Percentiles rank a stretch among this genome's conserved stretches.
Conservation (phyloP, 1,140 invertebrate genomes). For the Eurytemora carolleeae region DNA sequence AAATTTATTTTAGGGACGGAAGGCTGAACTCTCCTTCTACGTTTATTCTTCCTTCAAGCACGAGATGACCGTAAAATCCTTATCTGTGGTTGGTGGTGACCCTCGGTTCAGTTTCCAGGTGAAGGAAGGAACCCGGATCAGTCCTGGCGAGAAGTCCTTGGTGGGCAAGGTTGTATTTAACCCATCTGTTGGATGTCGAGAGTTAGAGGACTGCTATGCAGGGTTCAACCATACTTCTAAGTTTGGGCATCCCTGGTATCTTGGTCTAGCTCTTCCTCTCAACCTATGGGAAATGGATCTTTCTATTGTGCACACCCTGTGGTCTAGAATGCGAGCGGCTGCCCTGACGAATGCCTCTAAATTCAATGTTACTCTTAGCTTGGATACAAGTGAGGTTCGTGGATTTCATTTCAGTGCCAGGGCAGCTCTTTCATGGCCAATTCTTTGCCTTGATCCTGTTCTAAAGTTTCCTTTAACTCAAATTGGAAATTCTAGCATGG, state of each 20-base stretch:
- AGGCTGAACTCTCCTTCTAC: slow-evolving; percentile 45
- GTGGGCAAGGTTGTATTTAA: slow-evolving; percentile 44
- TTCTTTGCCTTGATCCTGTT: not conserved
- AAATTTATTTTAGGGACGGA: slow-evolving; percentile 51
- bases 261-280: slow-evolving; percentile 41
- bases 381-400: slow-evolving; percentile 53
- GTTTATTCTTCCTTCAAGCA: slow-evolving; percentile 50
- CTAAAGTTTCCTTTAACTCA: slow-evolving; percentile 58
- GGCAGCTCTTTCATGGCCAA: slow-evolving; percentile 15
- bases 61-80: slow-evolving; percentile 39
- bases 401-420: slow-evolving; percentile 43
- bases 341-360: slow-evolving; percentile 23
- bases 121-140: not conserved
- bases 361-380: slow-evolving; percentile 46
- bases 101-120: slow-evolving; percentile 25
- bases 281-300: slow-evolving; percentile 39
- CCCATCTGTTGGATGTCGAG: slow-evolving; percentile 39
- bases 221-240: slow-evolving; percentile 36
- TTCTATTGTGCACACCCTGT: slow-evolving; percentile 35
- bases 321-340: slow-evolving; percentile 34
- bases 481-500: slow-evolving; percentile 50
- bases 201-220: slow-evolving; percentile 46
- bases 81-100: slow-evolving; percentile 32
- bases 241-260: slow-evolving; percentile 44
- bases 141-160: slow-evolving; percentile 23